These are phyloP conservation scores for Trachurus trachurus DNA, from an alignment of 2,797 vertebrate genomes.

Conservation along the genomic window DNA sequence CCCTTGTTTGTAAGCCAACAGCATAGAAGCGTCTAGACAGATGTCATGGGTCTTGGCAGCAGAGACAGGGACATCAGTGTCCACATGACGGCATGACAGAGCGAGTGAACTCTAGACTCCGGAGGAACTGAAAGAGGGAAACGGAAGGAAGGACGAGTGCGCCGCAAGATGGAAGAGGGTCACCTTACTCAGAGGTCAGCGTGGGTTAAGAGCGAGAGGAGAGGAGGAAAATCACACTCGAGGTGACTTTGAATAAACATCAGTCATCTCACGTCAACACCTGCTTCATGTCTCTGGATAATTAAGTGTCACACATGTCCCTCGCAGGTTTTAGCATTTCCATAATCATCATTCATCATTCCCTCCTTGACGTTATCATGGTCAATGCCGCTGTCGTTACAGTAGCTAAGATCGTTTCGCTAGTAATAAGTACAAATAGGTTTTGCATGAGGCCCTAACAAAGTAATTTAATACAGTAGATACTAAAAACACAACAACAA, in stretches of 20 bases:
- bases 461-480: slow-evolving; percentile 12
- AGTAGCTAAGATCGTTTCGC: background rate
- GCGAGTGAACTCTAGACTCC: slow-evolving; percentile 39
- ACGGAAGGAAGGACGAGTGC: slow-evolving; percentile 17
- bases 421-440: background rate
- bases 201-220: slow-evolving; percentile 2
- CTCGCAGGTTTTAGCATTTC: slow-evolving; percentile 56
- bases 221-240: slow-evolving; percentile 13
- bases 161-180: slow-evolving; percentile 41
- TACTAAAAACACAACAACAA: slow-evolving; percentile 35
- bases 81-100: slow-evolving; percentile 62
- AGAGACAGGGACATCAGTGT: slow-evolving; percentile 56
- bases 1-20: slow-evolving; percentile 44
- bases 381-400: slow-evolving; percentile 19
- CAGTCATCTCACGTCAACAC: slow-evolving; percentile 53
- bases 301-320: slow-evolving; percentile 68
- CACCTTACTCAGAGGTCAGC: slow-evolving; percentile 49
- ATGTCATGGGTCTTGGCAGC: slow-evolving; percentile 63
- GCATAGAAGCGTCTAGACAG: slow-evolving; percentile 56
- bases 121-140: slow-evolving; percentile 24
- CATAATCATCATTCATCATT: slow-evolving; percentile 66
- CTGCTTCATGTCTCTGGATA: slow-evolving; percentile 66
- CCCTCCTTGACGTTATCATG: slow-evolving; percentile 31
- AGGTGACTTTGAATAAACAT: slow-evolving; percentile 62
- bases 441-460: slow-evolving; percentile 1